Percentiles rank a stretch among this genome's conserved stretches.
Evolutionary conservation across 2,797 vertebrate species (phyloP).

Genomic region (Sardinella longiceps): DNA sequence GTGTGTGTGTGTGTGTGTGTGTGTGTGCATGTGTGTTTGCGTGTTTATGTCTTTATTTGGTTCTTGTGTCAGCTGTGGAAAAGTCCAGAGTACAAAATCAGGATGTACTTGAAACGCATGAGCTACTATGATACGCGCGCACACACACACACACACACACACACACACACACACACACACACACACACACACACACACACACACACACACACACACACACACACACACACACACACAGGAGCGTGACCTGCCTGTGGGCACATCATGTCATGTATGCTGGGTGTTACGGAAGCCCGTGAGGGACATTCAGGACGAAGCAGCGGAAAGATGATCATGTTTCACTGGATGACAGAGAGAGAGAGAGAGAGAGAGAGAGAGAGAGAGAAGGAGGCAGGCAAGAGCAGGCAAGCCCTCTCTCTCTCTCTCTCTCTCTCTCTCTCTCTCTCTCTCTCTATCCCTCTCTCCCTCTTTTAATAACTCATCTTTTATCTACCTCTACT

Average conservation of each 20-base stretch:
- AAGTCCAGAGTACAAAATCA: too few relatives aligned
- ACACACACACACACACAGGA: not conserved
- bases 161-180: not conserved
- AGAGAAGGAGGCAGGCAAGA: too few relatives aligned
- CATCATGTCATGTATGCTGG: too few relatives aligned
- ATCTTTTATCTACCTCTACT: too few relatives aligned
- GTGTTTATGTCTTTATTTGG: not conserved
- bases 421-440: not conserved
- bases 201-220: not conserved
- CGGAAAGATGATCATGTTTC: too few relatives aligned
- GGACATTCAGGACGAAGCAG: too few relatives aligned
- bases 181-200: constrained; percentile 15
- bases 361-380: too few relatives aligned
- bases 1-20: constrained; percentile 10
- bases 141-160: not conserved
- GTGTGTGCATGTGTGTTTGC: not conserved
- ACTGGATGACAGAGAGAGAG: too few relatives aligned
- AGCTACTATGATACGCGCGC: not conserved
- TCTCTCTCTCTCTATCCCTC: too few relatives aligned
- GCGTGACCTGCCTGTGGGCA: too few relatives aligned
- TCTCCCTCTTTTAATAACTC: too few relatives aligned
- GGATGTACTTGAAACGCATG: not conserved
- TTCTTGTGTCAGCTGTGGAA: not conserved
- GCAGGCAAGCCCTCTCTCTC: not conserved
- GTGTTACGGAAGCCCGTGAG: too few relatives aligned